Evolutionary conservation across 1,140 invertebrate genomes (phyloP).

Genomic region (Dermatophagoides farinae): DNA sequence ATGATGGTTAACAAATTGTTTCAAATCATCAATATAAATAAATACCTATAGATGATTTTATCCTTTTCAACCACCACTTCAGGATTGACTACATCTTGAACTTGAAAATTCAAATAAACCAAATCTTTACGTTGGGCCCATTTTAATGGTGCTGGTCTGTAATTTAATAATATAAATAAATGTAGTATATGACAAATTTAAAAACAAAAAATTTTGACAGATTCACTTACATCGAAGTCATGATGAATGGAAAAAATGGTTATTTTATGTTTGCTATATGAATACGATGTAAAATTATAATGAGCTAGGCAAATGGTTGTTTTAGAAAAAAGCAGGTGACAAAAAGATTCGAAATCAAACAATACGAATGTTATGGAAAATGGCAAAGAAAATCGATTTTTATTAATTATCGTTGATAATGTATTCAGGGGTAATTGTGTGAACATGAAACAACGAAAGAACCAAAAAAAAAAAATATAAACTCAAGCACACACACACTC

Average conservation of each 20-base stretch:
- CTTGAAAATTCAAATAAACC: conserved; percentile 62
- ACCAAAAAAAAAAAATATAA: neutral
- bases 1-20: neutral
- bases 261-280: too few relatives aligned
- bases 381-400: too few relatives aligned
- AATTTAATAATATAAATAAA: neutral
- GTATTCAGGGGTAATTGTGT: too few relatives aligned
- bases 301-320: too few relatives aligned
- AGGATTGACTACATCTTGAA: conserved; percentile 72
- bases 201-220: neutral
- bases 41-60: conserved; percentile 50
- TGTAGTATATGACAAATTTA: neutral
- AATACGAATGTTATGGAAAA: too few relatives aligned
- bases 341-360: too few relatives aligned
- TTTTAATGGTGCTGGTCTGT: conserved; percentile 49
- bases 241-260: neutral
- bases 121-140: conserved; percentile 70
- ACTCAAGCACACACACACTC: neutral
- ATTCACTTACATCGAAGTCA: neutral
- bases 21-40: neutral
- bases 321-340: too few relatives aligned
- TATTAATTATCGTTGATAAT: too few relatives aligned
- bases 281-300: too few relatives aligned
- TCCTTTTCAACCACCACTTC: conserved; percentile 56
- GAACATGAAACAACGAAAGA: too few relatives aligned